Percentiles rank a stretch among this genome's conserved stretches.
These are phyloP conservation scores for Callocephalon fimbriatum DNA, from an alignment of 2,113 vertebrate species.

Conservation along the genomic window DNA sequence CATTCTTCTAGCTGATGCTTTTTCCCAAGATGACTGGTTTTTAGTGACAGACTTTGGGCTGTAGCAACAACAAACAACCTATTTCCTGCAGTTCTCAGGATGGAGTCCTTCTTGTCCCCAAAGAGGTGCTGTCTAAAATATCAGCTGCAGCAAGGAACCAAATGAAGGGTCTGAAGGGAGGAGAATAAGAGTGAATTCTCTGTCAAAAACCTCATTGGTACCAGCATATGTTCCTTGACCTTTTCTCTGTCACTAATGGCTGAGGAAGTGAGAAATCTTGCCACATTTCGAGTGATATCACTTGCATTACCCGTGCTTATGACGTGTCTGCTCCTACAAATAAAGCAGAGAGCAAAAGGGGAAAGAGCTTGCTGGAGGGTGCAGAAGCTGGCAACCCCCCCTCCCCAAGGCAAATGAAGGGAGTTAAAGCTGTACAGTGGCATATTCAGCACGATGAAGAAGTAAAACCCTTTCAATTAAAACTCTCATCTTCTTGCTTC, in stretches of 20 bases:
- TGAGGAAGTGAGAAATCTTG: background rate
- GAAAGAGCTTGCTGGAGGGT: background rate
- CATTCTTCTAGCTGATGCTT: background rate
- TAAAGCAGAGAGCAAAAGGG: background rate
- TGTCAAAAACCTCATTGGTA: background rate
- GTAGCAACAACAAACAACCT: background rate
- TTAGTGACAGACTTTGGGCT: background rate
- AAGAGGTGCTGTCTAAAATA: background rate
- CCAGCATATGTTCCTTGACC: background rate
- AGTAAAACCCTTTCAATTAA: background rate
- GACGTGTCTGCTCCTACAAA: background rate
- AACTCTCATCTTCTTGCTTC: background rate
- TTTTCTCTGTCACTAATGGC: background rate
- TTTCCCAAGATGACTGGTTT: background rate
- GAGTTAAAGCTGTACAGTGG: background rate
- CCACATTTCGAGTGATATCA: fast-evolving
- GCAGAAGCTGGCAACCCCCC: background rate
- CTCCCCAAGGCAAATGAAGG: background rate
- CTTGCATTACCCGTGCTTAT: background rate
- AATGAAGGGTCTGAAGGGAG: background rate
- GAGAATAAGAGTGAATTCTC: background rate
- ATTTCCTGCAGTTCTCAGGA: background rate
- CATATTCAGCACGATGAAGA: fast-evolving
- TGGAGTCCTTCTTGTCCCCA: background rate
- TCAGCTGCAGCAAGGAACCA: background rate